phyloP scores from a whole-genome alignment of 1,140 invertebrate species.

The Danaus melanippus region DNA sequence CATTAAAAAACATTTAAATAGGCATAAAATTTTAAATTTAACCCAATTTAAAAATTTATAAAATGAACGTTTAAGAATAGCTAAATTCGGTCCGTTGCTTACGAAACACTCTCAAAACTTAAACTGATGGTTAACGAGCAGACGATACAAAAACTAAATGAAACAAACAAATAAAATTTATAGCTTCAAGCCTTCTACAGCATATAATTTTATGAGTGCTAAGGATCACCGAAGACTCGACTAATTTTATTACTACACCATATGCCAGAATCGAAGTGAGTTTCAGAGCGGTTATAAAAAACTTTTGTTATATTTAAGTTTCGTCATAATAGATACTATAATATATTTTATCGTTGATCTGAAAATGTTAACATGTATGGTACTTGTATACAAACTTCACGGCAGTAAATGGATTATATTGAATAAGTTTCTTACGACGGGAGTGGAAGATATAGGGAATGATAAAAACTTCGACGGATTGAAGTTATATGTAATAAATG shows the following conservation, averaged over 20 bases:
- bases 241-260: conserved; percentile 14
- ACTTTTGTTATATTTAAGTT: conserved; percentile 9
- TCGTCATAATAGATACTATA: conserved; percentile 8
- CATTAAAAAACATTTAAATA: conserved; percentile 2
- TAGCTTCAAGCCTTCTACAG: conserved; percentile 21
- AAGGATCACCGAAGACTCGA: conserved; percentile 22
- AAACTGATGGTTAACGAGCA: conserved; percentile 15
- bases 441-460: conserved; percentile 13
- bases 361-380: conserved; percentile 5
- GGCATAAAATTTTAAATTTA: neutral
- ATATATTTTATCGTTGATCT: conserved; percentile 9
- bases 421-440: conserved; percentile 13
- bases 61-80: conserved; percentile 12
- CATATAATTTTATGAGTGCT: conserved; percentile 23
- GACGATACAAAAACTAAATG: conserved; percentile 33
- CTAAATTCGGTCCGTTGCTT: conserved; percentile 21
- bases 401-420: conserved; percentile 15
- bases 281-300: conserved; percentile 10
- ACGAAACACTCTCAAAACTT: conserved; percentile 10
- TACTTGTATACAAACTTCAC: conserved; percentile 12
- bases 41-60: conserved; percentile 7
- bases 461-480: conserved; percentile 14
- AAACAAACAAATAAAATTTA: conserved; percentile 47
- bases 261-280: conserved; percentile 4
- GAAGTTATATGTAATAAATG: too few relatives aligned